Evolutionary conservation across 2,888 invertebrate genomes (phyloP).

Genomic region (Drosophila neoperkinsi): DNA sequence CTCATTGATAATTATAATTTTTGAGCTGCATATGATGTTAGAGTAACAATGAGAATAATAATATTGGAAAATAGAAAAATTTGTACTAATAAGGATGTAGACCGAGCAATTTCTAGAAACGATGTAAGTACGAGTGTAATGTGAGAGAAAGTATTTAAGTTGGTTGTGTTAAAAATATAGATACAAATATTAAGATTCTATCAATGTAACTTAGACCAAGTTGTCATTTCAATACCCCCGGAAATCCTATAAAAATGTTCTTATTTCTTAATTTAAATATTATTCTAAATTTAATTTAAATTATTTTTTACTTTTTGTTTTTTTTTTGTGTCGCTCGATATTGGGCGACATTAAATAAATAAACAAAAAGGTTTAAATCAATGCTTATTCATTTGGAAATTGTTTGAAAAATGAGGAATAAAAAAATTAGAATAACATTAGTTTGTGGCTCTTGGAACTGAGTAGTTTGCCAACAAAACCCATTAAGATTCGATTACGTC

Average conservation of each 20-base stretch:
- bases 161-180: no score
- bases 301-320: neutral
- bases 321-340: neutral
- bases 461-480: conserved; percentile 5
- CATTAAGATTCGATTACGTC: conserved; percentile 6
- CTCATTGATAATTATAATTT: neutral
- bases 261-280: neutral
- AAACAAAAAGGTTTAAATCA: neutral
- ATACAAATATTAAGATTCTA: neutral
- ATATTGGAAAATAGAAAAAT: neutral
- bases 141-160: no score
- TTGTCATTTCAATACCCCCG: neutral
- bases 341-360: neutral
- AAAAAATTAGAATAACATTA: neutral
- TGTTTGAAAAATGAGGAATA: neutral
- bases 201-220: neutral
- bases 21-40: fast-evolving
- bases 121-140: neutral
- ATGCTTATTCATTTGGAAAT: neutral
- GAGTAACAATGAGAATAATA: neutral
- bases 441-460: neutral
- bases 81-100: neutral
- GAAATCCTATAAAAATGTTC: neutral
- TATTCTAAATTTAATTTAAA: neutral
- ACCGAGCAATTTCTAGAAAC: neutral